Evolutionary conservation across 2,113 vertebrate genomes (phyloP).

Genomic region (Lamprologus tigripictilis): DNA sequence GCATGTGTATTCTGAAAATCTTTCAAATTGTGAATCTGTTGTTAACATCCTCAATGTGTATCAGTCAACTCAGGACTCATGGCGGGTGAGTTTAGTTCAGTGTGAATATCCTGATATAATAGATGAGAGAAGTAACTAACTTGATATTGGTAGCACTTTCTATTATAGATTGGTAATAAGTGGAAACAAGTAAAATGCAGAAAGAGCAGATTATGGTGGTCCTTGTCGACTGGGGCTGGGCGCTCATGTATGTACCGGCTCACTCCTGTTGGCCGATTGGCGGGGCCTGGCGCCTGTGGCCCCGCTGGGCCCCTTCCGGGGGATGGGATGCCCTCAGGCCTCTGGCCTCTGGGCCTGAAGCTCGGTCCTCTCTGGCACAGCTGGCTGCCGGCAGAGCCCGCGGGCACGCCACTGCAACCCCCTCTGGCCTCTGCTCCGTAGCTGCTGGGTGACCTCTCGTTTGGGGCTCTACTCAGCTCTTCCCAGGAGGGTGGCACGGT

Average conservation of each 20-base stretch:
- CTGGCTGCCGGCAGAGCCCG: too few species aligned
- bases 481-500: too few species aligned
- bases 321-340: too few species aligned
- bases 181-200: neutral
- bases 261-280: accelerated
- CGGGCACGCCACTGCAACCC: too few species aligned
- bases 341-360: too few species aligned
- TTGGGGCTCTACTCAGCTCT: too few species aligned
- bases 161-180: neutral
- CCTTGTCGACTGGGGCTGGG: too few species aligned
- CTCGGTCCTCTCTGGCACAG: too few species aligned
- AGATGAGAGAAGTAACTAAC: neutral
- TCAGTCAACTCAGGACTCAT: neutral
- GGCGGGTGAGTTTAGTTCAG: neutral
- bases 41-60: neutral
- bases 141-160: neutral
- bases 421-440: too few species aligned
- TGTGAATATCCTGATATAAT: neutral
- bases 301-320: accelerated
- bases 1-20: neutral
- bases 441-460: too few species aligned
- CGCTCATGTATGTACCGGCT: too few species aligned
- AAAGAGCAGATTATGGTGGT: neutral
- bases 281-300: too few species aligned
- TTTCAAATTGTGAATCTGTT: neutral